Base-by-base conservation (phyloP, 2,888 invertebrate genomes). In the Drosophila suboccidentalis region DNA sequence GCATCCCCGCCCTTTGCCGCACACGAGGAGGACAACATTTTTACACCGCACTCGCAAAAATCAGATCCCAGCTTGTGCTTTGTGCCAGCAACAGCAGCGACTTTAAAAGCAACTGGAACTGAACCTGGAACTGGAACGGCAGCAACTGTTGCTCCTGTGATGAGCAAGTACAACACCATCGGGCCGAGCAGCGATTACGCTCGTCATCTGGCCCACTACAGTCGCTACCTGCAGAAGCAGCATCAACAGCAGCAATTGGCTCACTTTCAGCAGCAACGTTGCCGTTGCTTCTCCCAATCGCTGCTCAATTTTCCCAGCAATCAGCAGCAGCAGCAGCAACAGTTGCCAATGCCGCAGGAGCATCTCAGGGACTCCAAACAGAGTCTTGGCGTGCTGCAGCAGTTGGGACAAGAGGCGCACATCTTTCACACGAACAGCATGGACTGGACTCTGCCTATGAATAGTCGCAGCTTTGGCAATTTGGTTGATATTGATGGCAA, bases 281-380 rank as follows among this genome's bases (percentile, higher is more conserved):
- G 92, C 26, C 92, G 92, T 54, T 92, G 92, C 80, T 92, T 92
- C 62, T 92, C 92, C 6, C 92, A 93, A 70, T 93, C 93, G n/a
- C 75, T 92, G 75, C 90, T 92, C 71, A 92, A 91, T 81, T 93
- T 93, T 75, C 88, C 92, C 47, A 90, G 90, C 77, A 91, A 89
- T 79, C 85, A 89, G 41, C 63, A 64, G 26, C 63, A 38, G 4
- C 61, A 53, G 11, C 84, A 81, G 32, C 63, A 64, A 22, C 63
- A 38, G 4, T 59, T 50, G 13, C 84, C 81, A 29, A 78, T 77
- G 26, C 70, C 65, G 29, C 80, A 70, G 8, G 75, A 76, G 13
- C 79, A 78, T 26, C 79, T 73, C 9, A 75, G 58, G 29, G 78
- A 72, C 11, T 17, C 53, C 0, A 72, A 69, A 9, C 43, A 29